These are phyloP conservation scores for Apotomis betuletana DNA, from an alignment of 2,888 invertebrate genomes.

Conservation along the genomic window DNA sequence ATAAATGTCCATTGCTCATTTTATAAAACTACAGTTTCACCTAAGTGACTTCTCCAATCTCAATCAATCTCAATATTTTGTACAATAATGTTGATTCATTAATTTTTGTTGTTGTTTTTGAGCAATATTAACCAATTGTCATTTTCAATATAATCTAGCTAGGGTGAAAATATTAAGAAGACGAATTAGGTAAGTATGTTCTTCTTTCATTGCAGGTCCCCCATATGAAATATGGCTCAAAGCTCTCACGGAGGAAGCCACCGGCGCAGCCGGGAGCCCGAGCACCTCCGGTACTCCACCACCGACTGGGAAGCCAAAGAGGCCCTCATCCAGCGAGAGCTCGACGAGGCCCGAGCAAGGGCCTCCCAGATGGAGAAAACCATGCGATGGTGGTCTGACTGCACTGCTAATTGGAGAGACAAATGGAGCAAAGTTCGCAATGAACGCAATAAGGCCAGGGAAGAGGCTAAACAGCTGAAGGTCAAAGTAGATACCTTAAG, in stretches of 20 bases:
- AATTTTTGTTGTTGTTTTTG: too few species aligned
- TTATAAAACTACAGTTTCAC: too few species aligned
- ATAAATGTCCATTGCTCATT: too few species aligned
- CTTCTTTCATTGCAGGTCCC: constrained; percentile 49
- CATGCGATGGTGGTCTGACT: constrained; percentile 98
- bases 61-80: too few species aligned
- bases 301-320: constrained; percentile 92
- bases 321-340: constrained; percentile 87
- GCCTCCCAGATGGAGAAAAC: constrained; percentile 98
- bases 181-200: background rate
- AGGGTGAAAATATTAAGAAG: too few species aligned
- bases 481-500: constrained; percentile 90
- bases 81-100: too few species aligned
- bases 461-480: constrained; percentile 93
- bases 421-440: constrained; percentile 96
- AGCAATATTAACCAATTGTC: too few species aligned
- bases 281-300: constrained; percentile 86
- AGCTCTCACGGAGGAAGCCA: constrained; percentile 88
- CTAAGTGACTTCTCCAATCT: too few species aligned
- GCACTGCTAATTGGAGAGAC: constrained; percentile 96
- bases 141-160: too few species aligned
- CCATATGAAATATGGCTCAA: constrained; percentile 80
- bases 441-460: constrained; percentile 96
- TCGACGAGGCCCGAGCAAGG: constrained; percentile 96
- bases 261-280: constrained; percentile 84